Base-by-base conservation (phyloP, 2,888 invertebrate species). In the Orthosia gracilis region DNA sequence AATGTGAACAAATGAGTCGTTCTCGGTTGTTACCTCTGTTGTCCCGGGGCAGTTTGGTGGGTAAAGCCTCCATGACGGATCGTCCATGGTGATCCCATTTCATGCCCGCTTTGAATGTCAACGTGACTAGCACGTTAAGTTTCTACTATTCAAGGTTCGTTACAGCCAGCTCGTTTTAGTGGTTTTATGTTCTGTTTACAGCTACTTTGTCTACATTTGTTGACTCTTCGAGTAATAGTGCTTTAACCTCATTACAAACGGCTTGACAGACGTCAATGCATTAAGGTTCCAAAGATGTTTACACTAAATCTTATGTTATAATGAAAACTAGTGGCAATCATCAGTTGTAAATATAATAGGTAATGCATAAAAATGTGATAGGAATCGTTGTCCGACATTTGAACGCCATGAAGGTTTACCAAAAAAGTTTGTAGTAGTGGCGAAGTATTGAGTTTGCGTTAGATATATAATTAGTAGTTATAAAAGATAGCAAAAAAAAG, bases 101-200 rank as follows among this genome's bases (percentile, higher is more conserved):
- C 78, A 87, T 76, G 83, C 73, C 69, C 69, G 76, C 73, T 85
- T 84, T 77, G 76, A 74, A 65, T 68, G 47, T 64, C 61, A 70
- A 76, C 78, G 83, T 83, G 85, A 78, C 62, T 65, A 40, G 78
- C 57, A 49, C 63, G 59, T 81, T 75, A 74, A 86, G 73, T 86
- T 83, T 76, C 80, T 76, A 70, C 31, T 78, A 65, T 83, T 81
- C 82, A 81, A 85, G 82, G 82, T 83, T 80, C n/a, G 80, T 80
- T 78, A 73, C 59, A 73, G 31, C 31, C 40, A 69, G 40, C 55
- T 52, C 52, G 23, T 58, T 80, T 70, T 50, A 73, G 64, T 52
- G 57, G 72, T 31, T 81, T 63, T 68, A 80, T 69, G 77, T 66
- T 64, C 52, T 47, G 52, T 69, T 77, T 77, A 77, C 64, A 58